A percentile compares a stretch with the other conserved stretches of the same genome.
Conservation (phyloP, 2,888 invertebrate species). For the Sesamia inferens region DNA sequence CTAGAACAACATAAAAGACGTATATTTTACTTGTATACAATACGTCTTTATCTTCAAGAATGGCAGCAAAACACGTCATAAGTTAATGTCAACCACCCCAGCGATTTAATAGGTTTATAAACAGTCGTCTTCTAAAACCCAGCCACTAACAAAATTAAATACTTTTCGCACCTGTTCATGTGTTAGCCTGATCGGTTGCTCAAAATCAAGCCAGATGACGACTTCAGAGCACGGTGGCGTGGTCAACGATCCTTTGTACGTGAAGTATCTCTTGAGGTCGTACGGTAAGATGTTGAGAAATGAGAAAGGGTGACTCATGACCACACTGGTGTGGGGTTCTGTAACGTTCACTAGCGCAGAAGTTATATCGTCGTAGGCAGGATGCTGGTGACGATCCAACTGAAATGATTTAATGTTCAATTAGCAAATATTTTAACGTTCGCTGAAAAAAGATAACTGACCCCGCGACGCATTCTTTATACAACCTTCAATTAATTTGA, state of each 20-base stretch:
- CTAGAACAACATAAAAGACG: background rate
- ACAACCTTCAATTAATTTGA: background rate
- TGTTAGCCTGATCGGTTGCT: slow-evolving; percentile 92
- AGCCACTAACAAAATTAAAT: slow-evolving; percentile 23
- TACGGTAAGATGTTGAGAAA: slow-evolving; percentile 89
- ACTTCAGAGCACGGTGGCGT: slow-evolving; percentile 96
- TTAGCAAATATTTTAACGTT: background rate
- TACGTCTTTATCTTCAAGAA: background rate
- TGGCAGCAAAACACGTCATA: background rate
- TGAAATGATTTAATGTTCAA: slow-evolving; percentile 62
- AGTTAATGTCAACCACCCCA: background rate
- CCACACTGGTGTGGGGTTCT: slow-evolving; percentile 86
- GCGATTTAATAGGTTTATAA: background rate
- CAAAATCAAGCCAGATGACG: slow-evolving; percentile 96
- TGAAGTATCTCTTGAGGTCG: slow-evolving; percentile 92
- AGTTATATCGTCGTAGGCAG: slow-evolving; percentile 91
- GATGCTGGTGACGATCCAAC: slow-evolving; percentile 87
- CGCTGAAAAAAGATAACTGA: background rate
- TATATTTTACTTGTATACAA: slow-evolving; percentile 1
- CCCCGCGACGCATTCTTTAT: background rate
- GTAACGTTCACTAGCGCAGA: slow-evolving; percentile 89
- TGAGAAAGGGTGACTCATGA: slow-evolving; percentile 86
- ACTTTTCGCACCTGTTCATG: slow-evolving; percentile 90
- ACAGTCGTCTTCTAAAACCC: background rate
- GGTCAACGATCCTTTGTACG: slow-evolving; percentile 95